Conservation (phyloP, 2,797 vertebrate species). For the Alcedo atthis region DNA sequence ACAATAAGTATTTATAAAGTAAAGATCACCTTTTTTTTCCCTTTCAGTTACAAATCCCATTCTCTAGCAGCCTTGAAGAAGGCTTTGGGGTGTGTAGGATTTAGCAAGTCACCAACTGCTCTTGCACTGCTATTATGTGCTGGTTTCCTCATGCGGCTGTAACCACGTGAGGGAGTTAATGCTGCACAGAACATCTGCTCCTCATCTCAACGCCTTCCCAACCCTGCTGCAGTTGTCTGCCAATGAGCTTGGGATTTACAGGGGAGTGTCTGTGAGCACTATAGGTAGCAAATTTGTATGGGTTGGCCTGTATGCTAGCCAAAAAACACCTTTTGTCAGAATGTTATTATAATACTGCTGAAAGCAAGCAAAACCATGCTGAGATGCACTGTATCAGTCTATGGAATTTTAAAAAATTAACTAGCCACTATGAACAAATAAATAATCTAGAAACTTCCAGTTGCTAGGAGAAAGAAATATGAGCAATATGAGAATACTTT, state of each 20-base stretch:
- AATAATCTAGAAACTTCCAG: not conserved
- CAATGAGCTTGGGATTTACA: not conserved
- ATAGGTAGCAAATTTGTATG: not conserved
- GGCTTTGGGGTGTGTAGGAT: not conserved
- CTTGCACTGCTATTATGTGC: accelerated
- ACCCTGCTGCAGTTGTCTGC: conserved; percentile 37
- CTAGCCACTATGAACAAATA: not conserved
- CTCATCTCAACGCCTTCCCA: not conserved
- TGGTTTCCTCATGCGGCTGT: not conserved
- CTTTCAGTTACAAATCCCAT: not conserved
- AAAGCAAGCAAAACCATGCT: not conserved
- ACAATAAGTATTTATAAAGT: not conserved
- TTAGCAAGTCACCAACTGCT: conserved; percentile 7
- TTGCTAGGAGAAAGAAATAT: not conserved
- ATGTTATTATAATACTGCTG: not conserved
- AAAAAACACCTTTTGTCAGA: not conserved
- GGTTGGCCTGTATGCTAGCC: not conserved
- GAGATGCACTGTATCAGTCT: not conserved
- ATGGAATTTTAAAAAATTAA: not conserved
- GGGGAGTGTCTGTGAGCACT: not conserved
- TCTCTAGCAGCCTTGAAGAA: not conserved
- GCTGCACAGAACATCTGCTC: conserved; percentile 57
- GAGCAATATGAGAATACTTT: not conserved
- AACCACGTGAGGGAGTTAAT: conserved; percentile 48
- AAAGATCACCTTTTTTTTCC: not conserved